These are phyloP conservation scores for Megalops cyprinoides DNA, from an alignment of 2,797 vertebrate genomes.

Conservation along the genomic window DNA sequence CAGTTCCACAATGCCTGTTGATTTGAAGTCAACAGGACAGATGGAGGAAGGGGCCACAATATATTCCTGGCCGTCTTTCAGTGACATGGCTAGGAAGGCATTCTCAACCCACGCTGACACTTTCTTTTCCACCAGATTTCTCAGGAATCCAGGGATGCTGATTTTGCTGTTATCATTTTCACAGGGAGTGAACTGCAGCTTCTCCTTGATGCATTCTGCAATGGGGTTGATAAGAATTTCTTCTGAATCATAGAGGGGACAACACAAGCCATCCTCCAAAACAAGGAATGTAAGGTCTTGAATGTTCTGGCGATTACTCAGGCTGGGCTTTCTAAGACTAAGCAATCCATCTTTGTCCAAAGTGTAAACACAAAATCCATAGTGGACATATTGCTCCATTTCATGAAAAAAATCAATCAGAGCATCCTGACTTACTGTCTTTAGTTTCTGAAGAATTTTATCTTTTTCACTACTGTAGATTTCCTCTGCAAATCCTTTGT, in stretches of 20 bases:
- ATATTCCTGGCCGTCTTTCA: constrained; percentile 47
- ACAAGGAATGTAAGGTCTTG: constrained; percentile 29
- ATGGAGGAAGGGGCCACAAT: constrained; percentile 44
- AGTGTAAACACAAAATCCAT: constrained; percentile 25
- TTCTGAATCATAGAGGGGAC: constrained; percentile 33
- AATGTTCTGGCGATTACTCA: background rate
- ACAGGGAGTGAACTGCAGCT: constrained; percentile 31
- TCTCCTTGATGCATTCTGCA: background rate
- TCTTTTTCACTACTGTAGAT: background rate
- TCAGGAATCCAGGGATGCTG: constrained; percentile 36
- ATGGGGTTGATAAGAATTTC: constrained; percentile 18
- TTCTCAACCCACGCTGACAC: constrained; percentile 36
- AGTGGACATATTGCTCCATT: constrained; percentile 29
- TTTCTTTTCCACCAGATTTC: constrained; percentile 31
- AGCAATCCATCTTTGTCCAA: constrained; percentile 19
- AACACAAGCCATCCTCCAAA: constrained; percentile 32
- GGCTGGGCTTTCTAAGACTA: background rate
- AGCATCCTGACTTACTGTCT: constrained; percentile 22
- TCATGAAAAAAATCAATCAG: constrained; percentile 28
- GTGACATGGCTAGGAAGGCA: constrained; percentile 36
- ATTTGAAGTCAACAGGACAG: constrained; percentile 57
- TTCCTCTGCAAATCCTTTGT: constrained; percentile 25
- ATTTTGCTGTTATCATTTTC: constrained; percentile 20
- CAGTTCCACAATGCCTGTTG: constrained; percentile 53
- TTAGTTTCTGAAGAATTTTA: background rate